phyloP scores from a whole-genome alignment of 2,888 invertebrate species.

The Polydrusus pterygomalis region DNA sequence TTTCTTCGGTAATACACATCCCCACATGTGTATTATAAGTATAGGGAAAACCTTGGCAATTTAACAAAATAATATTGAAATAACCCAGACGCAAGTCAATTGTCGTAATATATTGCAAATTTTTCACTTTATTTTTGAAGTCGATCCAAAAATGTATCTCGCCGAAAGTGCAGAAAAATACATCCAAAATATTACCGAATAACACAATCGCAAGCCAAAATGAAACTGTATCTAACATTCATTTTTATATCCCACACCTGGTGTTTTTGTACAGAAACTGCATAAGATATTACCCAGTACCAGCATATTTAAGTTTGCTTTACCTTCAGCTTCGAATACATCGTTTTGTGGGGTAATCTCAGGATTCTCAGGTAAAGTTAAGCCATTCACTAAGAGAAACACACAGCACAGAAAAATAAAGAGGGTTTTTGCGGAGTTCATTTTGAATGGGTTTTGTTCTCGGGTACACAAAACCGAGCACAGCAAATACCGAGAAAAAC shows the following conservation, averaged over 20 bases:
- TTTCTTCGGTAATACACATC: too few species aligned
- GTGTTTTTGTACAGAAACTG: neutral
- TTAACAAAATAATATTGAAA: neutral
- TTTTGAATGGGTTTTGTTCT: neutral
- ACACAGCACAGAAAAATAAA: conserved; percentile 23
- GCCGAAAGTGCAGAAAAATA: neutral
- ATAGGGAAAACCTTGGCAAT: neutral
- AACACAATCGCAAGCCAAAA: neutral
- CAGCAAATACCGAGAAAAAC: neutral
- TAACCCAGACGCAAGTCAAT: neutral
- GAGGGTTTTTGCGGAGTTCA: neutral
- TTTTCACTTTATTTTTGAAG: neutral
- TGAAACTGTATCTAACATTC: neutral
- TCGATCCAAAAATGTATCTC: neutral
- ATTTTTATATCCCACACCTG: neutral
- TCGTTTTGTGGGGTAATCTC: conserved; percentile 4
- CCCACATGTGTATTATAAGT: too few species aligned
- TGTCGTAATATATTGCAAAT: neutral
- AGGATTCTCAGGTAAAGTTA: conserved; percentile 28
- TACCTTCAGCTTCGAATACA: conserved; percentile 17
- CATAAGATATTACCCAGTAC: too few species aligned
- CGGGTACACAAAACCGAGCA: neutral
- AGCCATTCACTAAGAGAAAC: conserved; percentile 11
- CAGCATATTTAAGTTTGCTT: neutral
- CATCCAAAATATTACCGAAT: neutral